A percentile compares a stretch with the other conserved stretches of the same genome.
Conservation (phyloP, 2,113 vertebrate genomes). For the Rhinolophus ferrumequinum region DNA sequence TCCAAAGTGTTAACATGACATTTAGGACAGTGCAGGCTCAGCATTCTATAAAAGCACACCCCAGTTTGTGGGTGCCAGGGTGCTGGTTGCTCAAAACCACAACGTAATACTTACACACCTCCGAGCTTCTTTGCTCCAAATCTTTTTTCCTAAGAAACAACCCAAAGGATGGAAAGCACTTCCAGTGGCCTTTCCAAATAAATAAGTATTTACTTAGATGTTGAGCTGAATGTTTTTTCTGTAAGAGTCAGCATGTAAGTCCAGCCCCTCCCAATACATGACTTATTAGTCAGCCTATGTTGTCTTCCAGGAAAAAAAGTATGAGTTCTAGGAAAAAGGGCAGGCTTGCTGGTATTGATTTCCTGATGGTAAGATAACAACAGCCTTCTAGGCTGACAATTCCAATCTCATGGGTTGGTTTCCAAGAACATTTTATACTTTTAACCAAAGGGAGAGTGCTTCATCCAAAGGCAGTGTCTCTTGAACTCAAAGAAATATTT, state of each 20-base stretch:
- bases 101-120: too few relatives aligned
- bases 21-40: background rate
- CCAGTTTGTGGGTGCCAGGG: background rate
- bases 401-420: background rate
- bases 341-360: background rate
- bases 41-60: background rate
- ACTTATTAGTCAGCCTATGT: background rate
- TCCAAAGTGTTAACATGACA: background rate
- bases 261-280: background rate
- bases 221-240: background rate
- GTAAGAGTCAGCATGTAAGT: background rate
- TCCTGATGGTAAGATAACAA: background rate
- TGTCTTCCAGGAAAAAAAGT: background rate
- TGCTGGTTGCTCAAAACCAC: background rate
- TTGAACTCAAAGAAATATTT: background rate
- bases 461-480: background rate
- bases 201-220: background rate
- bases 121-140: background rate
- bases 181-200: background rate
- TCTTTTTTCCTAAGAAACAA: background rate
- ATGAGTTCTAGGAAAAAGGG: slow-evolving; percentile 31
- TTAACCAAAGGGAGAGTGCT: background rate
- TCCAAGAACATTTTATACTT: background rate
- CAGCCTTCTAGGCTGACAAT: background rate
- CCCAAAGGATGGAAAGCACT: too few relatives aligned